Base-by-base conservation (phyloP, 2,797 vertebrate genomes). In the Octomys mimax region DNA sequence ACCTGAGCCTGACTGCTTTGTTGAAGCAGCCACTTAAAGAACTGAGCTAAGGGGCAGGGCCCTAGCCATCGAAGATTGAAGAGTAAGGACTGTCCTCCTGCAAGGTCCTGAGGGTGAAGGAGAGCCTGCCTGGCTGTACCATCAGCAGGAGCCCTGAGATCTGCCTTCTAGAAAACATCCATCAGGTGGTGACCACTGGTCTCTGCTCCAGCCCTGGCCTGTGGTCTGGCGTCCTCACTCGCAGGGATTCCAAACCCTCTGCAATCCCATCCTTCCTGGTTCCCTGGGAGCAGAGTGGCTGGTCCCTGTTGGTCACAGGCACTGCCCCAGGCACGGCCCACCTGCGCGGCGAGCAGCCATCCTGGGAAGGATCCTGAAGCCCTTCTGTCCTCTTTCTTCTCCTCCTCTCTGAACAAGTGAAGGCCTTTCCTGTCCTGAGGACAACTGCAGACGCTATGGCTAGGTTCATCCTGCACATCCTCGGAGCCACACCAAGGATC, bases 171-270 rank as follows among this genome's bases (percentile, higher is more conserved):
- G 31, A 1, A 21, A 71, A 49, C 62, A 79, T n/a, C 22, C 73
- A 22, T 9, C 13, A 16, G 14, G 54, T 3, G 13, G 31, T 13
- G 2, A 4, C 61, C 59, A 73, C 6, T 11, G 49, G 22, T 52
- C 14, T 62, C 42, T 18, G 10, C n/a, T 39, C 19, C 12, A 61
- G 0, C 26, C 10, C 75, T 0, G 0, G 31, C 24, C 68, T 19
- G 1, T 36, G 5, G 73, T 13, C 73, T 24, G 1, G 39, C 8
- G 5, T 75, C 31, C 36, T 26, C 14, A 42, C 12, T 24, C 0
- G 10, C 0, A 46, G 80, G 5, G 78, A 85, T 88, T 79, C 92
- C 78, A 73, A 84, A n/a, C 61, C 49, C 28, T 88, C 42, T 94
- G 78, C 36, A 84, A 39, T 57, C 26, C 28, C 31, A 42, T 70